Conservation (phyloP, 2,113 vertebrate genomes). For the Panurus biarmicus region DNA sequence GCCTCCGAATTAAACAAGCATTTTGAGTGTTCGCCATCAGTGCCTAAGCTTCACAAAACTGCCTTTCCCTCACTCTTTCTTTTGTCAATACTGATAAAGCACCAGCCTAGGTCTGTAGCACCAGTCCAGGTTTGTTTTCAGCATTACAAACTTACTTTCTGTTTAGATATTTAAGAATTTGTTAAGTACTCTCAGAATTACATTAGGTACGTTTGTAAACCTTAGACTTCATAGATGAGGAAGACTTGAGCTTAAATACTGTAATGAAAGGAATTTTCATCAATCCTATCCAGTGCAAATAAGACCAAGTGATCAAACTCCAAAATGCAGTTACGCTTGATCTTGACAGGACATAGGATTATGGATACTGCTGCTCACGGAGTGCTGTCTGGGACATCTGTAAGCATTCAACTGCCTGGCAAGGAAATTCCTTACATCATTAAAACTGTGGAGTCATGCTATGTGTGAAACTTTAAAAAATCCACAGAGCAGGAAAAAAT, state of each 20-base stretch:
- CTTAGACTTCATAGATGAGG: neutral
- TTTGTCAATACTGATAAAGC: neutral
- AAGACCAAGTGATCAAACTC: neutral
- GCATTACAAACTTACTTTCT: neutral
- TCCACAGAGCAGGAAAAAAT: neutral
- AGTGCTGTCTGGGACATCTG: neutral
- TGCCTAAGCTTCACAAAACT: neutral
- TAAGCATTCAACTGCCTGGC: neutral
- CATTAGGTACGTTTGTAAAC: neutral
- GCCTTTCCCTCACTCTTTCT: neutral
- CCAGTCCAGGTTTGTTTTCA: neutral
- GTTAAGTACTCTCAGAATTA: neutral
- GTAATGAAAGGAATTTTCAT: neutral
- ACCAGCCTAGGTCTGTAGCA: neutral
- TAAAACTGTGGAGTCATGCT: neutral
- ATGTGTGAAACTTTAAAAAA: neutral
- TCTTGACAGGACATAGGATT: neutral
- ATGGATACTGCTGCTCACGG: neutral
- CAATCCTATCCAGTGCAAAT: neutral
- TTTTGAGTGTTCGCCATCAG: neutral
- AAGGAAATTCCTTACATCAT: neutral
- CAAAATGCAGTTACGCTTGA: neutral
- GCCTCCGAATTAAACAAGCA: neutral
- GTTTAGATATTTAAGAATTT: neutral
- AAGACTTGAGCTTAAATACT: neutral